Evolutionary conservation across 2,113 vertebrate genomes (phyloP), one percentile per base, ranked within the genome.

Genomic region (Bubo blakistoni): DNA sequence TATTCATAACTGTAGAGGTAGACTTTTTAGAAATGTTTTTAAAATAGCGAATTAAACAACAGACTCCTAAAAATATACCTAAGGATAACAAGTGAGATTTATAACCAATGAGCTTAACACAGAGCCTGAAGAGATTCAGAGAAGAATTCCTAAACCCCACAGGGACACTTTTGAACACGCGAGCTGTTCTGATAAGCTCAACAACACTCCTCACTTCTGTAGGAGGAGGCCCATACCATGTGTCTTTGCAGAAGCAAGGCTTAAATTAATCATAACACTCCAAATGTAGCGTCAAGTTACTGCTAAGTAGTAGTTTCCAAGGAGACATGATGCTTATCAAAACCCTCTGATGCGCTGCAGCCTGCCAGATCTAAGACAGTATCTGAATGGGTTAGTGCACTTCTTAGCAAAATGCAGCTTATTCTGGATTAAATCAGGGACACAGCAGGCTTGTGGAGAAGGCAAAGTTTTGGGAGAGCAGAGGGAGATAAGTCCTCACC

Each of bases 221-320:
- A 79, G 94, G 51, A 96, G 83, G 90, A 59, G 67, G 91, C 71
- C 95, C 71, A 77, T 92, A 82, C 91, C 78, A 82, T 87, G 90
- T 83, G 86, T 91, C 96, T 94, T 85, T 92, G 95, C 94, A 95
- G 91, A 92, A 96, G 91, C 62, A 77, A 87, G 38, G 95, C 94
- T 94, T 96, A 97, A 95, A 95, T 96, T 95, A 97, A 97, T 94
- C 95, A 93, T 92, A 96, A 81, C 90, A 93, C 94, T 96, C 88
- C 88, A 96, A 95, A 95, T 72, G 84, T 81, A 91, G 91, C 83
- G 0, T 88, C 86, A 92, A 94, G 95, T 96, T 96, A 88, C 91
- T 61, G 91, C 92, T 96, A 94, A 96, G 95, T 94, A 97, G 96
- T 96, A 94, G 95, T 97, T 97, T 97, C 96, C 94, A 97, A 89